Evolutionary conservation across 2,113 vertebrate genomes (phyloP), one percentile per base, ranked within the genome.

Genomic region (Ahaetulla prasina): DNA sequence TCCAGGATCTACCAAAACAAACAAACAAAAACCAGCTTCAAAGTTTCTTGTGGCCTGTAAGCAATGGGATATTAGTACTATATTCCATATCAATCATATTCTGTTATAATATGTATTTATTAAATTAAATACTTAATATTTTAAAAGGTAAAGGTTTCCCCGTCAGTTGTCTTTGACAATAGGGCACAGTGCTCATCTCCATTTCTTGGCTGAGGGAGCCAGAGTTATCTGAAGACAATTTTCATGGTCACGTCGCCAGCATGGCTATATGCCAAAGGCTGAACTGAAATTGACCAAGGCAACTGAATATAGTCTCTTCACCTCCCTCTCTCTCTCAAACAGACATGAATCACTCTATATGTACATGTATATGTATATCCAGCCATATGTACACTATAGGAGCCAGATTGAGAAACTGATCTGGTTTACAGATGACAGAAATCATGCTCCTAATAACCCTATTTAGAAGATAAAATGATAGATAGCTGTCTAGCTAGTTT

Each of bases 271-370:
- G 30, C 4, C 25, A 63, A 30, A 30, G 22, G 23, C 54, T 7
- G 30, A 68, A 14, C 3, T 14, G 11, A n/a, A 35, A n/a, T 74
- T 35, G 63, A 18, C n/a, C 18, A 39, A 80, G 68, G 8, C 16
- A 80, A 39, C 68, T 80, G 68, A 80, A 39, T 6, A 39, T 39
- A 0, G 35, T 35, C 35, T 22, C 68, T 39, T 39, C 35, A 74
- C 1, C 1, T 8, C 14, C 6, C 6, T 3, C n/a, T 20, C n/a
- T 35, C n/a, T 35, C n/a, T 20, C n/a, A 39, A 74, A 18, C 2
- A 74, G 6, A 1, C n/a, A 74, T 74, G 39, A 74, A 43, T 80
- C 35, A 80, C 7, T 80, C 18, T 20, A 35, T n/a, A n/a, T n/a
- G n/a, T n/a, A n/a, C n/a, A n/a, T n/a, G n/a, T n/a, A n/a, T n/a